phyloP scores from a whole-genome alignment of 2,888 invertebrate genomes.

The Drosophila maculinotata region DNA sequence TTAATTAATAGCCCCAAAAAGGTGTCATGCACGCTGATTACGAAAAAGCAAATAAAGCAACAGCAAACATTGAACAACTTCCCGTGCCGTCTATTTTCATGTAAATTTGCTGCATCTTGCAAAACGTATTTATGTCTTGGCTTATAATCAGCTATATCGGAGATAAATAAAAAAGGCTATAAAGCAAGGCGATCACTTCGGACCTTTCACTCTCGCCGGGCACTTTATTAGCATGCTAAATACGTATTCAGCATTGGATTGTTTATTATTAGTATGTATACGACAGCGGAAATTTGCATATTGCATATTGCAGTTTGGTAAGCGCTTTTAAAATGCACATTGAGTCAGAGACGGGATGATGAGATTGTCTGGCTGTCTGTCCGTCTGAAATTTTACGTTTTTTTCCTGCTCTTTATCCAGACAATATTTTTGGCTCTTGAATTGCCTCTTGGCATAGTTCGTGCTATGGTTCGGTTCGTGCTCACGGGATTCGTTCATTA shows the following conservation, averaged over 20 bases:
- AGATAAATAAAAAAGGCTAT: slow-evolving; percentile 50
- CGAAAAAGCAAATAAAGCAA: slow-evolving; percentile 36
- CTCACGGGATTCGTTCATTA: slow-evolving; percentile 54
- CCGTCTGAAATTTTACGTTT: slow-evolving; percentile 7
- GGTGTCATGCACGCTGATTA: slow-evolving; percentile 48
- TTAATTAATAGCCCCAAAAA: slow-evolving; percentile 42
- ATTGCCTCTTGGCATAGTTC: slow-evolving; percentile 55
- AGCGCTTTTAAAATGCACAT: slow-evolving; percentile 37
- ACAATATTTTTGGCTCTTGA: slow-evolving; percentile 24
- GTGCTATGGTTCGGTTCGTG: slow-evolving; percentile 54
- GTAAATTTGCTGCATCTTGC: slow-evolving; percentile 61
- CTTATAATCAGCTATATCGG: slow-evolving; percentile 49
- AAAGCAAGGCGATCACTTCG: slow-evolving; percentile 28
- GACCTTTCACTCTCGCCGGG: slow-evolving; percentile 62
- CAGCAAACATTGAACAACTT: slow-evolving; percentile 26
- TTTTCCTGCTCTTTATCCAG: slow-evolving; percentile 26
- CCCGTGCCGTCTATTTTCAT: slow-evolving; percentile 57
- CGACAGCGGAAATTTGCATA: slow-evolving; percentile 51
- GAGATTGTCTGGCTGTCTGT: slow-evolving; percentile 28
- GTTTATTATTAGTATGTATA: slow-evolving; percentile 40
- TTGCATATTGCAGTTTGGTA: slow-evolving; percentile 59
- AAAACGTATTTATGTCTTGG: slow-evolving; percentile 43
- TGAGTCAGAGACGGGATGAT: slow-evolving; percentile 35
- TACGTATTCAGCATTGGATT: slow-evolving; percentile 33
- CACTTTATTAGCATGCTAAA: slow-evolving; percentile 70